Conservation (phyloP, 2,113 vertebrate genomes). For the Antechinus stuartii region DNA sequence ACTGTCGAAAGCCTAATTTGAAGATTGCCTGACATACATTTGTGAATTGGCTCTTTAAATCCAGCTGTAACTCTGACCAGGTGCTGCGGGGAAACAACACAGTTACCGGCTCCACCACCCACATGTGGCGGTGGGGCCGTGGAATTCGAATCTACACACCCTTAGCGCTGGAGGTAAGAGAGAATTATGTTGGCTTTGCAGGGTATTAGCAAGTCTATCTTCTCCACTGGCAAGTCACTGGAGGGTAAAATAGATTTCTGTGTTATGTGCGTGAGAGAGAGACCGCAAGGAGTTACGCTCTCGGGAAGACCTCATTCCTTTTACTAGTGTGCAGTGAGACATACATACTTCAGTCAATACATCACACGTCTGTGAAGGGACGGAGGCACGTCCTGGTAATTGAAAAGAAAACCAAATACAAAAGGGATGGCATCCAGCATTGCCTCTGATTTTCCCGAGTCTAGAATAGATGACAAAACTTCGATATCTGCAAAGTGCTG, state of each 20-base stretch:
- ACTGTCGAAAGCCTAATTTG: slow-evolving; percentile 47
- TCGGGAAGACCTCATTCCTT: background rate
- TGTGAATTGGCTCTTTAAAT: background rate
- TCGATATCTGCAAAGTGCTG: background rate
- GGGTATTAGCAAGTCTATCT: slow-evolving; percentile 34
- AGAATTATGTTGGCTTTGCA: slow-evolving; percentile 3
- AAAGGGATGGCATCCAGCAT: background rate
- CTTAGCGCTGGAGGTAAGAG: background rate
- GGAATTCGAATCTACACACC: slow-evolving; percentile 22
- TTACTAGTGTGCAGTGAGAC: background rate
- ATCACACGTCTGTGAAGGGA: background rate
- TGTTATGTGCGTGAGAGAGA: slow-evolving; percentile 29
- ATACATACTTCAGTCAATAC: background rate
- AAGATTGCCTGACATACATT: background rate
- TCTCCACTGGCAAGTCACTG: background rate
- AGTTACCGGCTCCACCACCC: slow-evolving; percentile 12
- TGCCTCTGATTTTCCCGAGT: background rate
- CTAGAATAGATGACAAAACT: background rate
- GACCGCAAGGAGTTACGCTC: background rate
- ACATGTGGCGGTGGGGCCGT: slow-evolving; percentile 12
- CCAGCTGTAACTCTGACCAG: slow-evolving; percentile 49
- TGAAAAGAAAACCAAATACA: background rate
- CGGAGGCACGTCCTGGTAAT: background rate
- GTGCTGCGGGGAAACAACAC: slow-evolving; percentile 32
- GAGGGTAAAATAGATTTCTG: slow-evolving; percentile 6